Percentiles rank a stretch among this genome's conserved stretches.
Evolutionary conservation across 2,888 invertebrate genomes (phyloP).

Genomic region (Andrena chrysosceles): DNA sequence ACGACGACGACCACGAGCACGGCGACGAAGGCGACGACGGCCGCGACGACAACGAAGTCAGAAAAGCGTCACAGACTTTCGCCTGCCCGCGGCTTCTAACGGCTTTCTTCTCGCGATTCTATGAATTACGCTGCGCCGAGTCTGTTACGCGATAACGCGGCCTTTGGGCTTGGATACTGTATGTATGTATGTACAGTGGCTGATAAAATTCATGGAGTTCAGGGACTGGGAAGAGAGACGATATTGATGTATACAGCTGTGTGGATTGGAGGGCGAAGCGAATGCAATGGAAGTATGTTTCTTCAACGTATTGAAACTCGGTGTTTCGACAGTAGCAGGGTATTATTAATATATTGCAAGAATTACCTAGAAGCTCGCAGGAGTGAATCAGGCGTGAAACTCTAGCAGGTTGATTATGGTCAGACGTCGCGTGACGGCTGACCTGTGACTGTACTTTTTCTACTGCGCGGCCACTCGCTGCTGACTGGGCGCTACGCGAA

Average conservation of each 20-base stretch:
- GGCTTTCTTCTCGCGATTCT: slow-evolving; percentile 21
- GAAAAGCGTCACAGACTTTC: slow-evolving; percentile 74
- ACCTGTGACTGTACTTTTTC: neutral
- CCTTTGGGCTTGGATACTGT: no score
- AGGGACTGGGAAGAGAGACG: no score
- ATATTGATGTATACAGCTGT: no score
- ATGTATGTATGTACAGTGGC: no score
- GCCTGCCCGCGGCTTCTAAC: slow-evolving; percentile 27
- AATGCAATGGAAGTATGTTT: no score
- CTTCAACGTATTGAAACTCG: no score
- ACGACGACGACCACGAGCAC: slow-evolving; percentile 64
- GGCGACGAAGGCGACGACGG: slow-evolving; percentile 45
- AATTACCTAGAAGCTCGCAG: neutral
- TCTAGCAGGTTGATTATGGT: neutral
- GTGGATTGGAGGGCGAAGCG: no score
- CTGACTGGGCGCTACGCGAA: no score
- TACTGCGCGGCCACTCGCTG: neutral
- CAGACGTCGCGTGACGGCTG: neutral
- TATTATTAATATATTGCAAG: neutral
- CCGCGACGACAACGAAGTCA: slow-evolving; percentile 59
- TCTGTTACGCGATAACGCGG: neutral
- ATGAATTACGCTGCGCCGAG: neutral
- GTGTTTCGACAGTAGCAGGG: neutral
- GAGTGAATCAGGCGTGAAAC: neutral
- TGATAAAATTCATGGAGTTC: no score